Evolutionary conservation across 2,888 invertebrate species (phyloP).

Genomic region (Antheraea assamensis): DNA sequence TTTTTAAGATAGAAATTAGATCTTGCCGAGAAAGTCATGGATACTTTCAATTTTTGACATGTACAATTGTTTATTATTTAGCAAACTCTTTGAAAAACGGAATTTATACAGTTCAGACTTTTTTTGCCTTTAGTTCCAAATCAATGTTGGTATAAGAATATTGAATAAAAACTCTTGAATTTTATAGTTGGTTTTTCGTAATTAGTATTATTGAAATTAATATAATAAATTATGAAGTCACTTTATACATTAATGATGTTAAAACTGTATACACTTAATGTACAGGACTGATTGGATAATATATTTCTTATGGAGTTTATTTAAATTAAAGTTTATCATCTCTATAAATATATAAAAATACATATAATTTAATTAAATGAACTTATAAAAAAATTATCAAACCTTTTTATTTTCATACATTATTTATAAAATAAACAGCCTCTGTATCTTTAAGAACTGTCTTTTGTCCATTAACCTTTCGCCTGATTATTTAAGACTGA

Average conservation of each 20-base stretch:
- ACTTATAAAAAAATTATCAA: not conserved
- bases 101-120: not conserved
- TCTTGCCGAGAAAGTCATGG: conserved; percentile 11
- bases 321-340: not conserved
- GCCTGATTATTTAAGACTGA: too few relatives aligned
- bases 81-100: not conserved
- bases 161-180: too few relatives aligned
- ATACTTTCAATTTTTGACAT: conserved; percentile 20
- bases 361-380: too few relatives aligned
- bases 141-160: too few relatives aligned
- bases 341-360: too few relatives aligned
- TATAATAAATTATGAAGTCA: too few relatives aligned
- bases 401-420: not conserved
- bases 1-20: not conserved
- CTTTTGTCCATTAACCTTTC: not conserved
- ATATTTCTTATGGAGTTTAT: not conserved
- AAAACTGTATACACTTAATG: not conserved
- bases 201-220: too few relatives aligned
- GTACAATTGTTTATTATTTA: conserved; percentile 4
- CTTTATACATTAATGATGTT: not conserved
- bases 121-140: too few relatives aligned
- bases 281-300: not conserved
- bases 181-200: too few relatives aligned
- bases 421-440: not conserved
- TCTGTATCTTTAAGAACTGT: not conserved